Evolutionary conservation across 2,797 vertebrate genomes (phyloP), one percentile per base, ranked within the genome.

Genomic region (Hoplostethus mediterraneus): DNA sequence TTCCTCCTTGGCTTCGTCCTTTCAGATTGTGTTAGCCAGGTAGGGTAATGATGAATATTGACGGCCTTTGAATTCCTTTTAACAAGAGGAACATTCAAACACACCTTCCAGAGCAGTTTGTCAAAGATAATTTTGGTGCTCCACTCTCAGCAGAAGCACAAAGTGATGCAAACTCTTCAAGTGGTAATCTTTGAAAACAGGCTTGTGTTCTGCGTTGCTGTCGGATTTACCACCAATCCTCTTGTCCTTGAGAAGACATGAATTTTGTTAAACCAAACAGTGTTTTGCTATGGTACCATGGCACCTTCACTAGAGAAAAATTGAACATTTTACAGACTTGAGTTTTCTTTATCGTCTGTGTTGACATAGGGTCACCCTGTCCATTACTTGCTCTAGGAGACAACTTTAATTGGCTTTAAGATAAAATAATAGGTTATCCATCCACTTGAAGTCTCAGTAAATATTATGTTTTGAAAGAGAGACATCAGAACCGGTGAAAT

Each of bases 61-160:
- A 8, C 25, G 30, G 44, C 66, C 64, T 63, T 56, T 45, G 47
- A 44, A 67, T 52, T 30, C 14, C 45, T 44, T 81, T 42, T 21
- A 63, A 25, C 71, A 56, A 36, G 12, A 14, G 17, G 57, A 64
- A 52, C 58, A 42, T 49, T 77, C 55, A 48, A 52, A 52, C 63
- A 67, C 30, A 14, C 54, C 33, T 53, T 75, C 31, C 28, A 6
- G 21, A 48, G 42, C 33, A 16, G 44, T 71, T 75, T 65, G 64
- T 66, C 31, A 61, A 30, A 17, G 30, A 10, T 42, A 17, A 28
- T 42, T 28, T 59, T 16, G 52, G 58, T 49, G 16, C 69, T 71
- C 25, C 33, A 49, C 51, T 52, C 4, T 55, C 52, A 77, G 51
- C 6, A 6, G n/a, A 30, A 33, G 63, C 48, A 17, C 63, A 36